A percentile compares a stretch with the other conserved stretches of the same genome.
Evolutionary conservation across 2,797 vertebrate species (phyloP).

Genomic region (Spondyliosoma cantharus): DNA sequence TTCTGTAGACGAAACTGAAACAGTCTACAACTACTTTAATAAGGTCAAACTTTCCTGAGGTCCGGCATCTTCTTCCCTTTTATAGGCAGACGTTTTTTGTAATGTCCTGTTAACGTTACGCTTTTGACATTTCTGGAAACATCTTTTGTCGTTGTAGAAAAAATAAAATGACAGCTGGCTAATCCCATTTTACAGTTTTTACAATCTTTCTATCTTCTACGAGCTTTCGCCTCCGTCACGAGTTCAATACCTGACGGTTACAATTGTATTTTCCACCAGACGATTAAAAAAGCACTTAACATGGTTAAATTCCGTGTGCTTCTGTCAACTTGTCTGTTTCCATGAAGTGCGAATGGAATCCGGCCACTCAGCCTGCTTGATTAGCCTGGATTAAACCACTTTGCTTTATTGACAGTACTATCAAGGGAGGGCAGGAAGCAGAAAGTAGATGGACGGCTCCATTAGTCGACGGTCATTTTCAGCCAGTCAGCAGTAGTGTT

Average conservation of each 20-base stretch:
- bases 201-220: no score
- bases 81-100: no score
- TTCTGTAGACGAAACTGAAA: neutral
- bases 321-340: slow-evolving; percentile 16
- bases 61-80: neutral
- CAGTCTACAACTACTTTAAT: neutral
- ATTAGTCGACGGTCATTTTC: slow-evolving; percentile 64
- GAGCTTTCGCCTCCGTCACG: no score
- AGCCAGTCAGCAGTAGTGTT: slow-evolving; percentile 58
- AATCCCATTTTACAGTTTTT: no score
- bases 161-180: no score
- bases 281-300: neutral
- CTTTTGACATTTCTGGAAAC: no score
- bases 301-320: neutral
- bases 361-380: slow-evolving; percentile 52
- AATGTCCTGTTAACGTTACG: no score
- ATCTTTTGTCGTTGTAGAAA: no score
- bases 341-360: slow-evolving; percentile 32
- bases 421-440: slow-evolving; percentile 52
- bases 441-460: slow-evolving; percentile 66
- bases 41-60: neutral
- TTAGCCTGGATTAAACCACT: slow-evolving; percentile 81
- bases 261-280: no score
- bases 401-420: slow-evolving; percentile 73
- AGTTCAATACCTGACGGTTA: no score